Evolutionary conservation across 2,797 vertebrate genomes (phyloP).

Genomic region (Rhabdomys pumilio): DNA sequence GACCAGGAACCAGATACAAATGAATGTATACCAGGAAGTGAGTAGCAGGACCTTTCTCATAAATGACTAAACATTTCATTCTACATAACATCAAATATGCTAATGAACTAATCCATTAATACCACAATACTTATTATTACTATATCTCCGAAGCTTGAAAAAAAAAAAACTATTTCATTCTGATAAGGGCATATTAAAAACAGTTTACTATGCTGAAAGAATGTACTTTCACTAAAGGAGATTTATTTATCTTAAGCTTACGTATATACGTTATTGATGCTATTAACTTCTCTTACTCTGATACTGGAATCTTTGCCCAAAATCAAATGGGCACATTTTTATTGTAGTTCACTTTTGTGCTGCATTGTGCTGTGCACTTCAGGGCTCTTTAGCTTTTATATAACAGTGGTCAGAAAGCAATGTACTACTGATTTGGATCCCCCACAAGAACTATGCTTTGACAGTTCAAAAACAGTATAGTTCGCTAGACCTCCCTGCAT

Average conservation of each 20-base stretch:
- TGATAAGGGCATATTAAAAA: slow-evolving; percentile 62
- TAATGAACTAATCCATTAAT: slow-evolving; percentile 84
- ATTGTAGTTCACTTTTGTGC: slow-evolving; percentile 40
- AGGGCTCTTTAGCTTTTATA: slow-evolving; percentile 36
- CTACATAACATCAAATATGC: slow-evolving; percentile 54
- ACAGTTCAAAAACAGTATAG: background rate
- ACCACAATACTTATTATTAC: slow-evolving; percentile 56
- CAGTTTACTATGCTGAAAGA: slow-evolving; percentile 35
- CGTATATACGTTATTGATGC: background rate
- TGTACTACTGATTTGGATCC: slow-evolving; percentile 19
- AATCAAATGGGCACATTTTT: slow-evolving; percentile 25
- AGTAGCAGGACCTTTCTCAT: slow-evolving; percentile 85
- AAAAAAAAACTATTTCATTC: slow-evolving; percentile 80
- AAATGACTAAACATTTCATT: slow-evolving; percentile 72
- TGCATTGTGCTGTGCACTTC: slow-evolving; percentile 18
- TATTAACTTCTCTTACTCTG: slow-evolving; percentile 57
- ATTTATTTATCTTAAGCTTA: background rate
- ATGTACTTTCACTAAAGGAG: slow-evolving; percentile 37
- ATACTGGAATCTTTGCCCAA: slow-evolving; percentile 37
- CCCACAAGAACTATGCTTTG: slow-evolving; percentile 47
- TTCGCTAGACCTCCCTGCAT: background rate
- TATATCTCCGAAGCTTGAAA: slow-evolving; percentile 67
- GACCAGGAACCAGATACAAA: slow-evolving; percentile 84
- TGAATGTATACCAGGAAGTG: slow-evolving; percentile 87
- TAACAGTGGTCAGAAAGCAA: background rate